Evolutionary conservation across 2,113 vertebrate genomes (phyloP).

Genomic region (Scomber japonicus): DNA sequence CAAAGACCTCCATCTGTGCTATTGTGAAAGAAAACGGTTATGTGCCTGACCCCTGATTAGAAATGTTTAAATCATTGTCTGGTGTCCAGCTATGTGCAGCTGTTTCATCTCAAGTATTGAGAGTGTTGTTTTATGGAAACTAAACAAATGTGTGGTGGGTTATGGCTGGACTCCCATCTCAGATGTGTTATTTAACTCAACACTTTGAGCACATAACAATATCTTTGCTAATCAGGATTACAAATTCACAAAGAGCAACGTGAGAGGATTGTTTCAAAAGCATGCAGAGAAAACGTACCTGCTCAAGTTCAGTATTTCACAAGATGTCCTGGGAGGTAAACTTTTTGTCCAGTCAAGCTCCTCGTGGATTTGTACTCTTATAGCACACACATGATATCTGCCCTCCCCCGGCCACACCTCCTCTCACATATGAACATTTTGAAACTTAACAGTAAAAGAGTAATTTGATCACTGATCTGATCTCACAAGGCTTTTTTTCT

Average conservation of each 20-base stretch:
- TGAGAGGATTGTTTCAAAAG: not conserved
- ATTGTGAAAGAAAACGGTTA: conserved; percentile 16
- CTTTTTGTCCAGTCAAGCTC: not conserved
- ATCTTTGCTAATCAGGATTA: not conserved
- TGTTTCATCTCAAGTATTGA: conserved; percentile 21
- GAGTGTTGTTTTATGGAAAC: conserved; percentile 13
- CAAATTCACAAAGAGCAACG: not conserved
- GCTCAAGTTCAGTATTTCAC: conserved; percentile 37
- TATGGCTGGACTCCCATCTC: not conserved
- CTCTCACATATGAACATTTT: conserved; percentile 22
- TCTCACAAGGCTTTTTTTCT: not conserved
- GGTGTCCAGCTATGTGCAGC: conserved; percentile 51
- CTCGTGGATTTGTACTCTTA: conserved; percentile 36
- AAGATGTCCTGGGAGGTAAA: conserved; percentile 2
- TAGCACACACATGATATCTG: conserved; percentile 20
- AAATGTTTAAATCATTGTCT: conserved; percentile 2
- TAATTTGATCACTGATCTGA: conserved; percentile 14
- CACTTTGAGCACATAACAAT: not conserved
- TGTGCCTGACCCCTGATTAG: conserved; percentile 28
- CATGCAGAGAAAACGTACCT: conserved; percentile 48
- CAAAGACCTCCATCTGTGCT: conserved; percentile 13
- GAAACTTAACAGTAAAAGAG: conserved; percentile 19
- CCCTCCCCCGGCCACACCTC: conserved; percentile 53
- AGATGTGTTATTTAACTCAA: not conserved
- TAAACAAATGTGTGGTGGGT: not conserved